Conservation (phyloP, 2,888 invertebrate species). For the Suillia variegata region DNA sequence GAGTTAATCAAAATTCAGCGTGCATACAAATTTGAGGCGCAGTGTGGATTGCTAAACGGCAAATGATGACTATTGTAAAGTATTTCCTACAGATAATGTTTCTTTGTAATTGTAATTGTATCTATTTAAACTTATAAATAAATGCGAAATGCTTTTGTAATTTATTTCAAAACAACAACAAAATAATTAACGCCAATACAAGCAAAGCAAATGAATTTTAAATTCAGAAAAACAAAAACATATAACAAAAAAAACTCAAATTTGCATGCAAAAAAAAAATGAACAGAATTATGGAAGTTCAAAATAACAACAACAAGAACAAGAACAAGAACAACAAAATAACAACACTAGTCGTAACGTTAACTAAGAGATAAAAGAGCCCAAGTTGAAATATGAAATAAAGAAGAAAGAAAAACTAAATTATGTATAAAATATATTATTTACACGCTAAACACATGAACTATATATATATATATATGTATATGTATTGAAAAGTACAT, state of each 20-base stretch:
- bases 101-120: too few species aligned
- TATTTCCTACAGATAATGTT: slow-evolving; percentile 36
- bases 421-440: slow-evolving; percentile 24
- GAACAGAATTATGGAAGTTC: slow-evolving; percentile 25
- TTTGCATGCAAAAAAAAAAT: background rate
- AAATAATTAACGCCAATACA: slow-evolving; percentile 53
- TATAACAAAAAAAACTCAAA: too few species aligned
- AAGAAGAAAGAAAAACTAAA: slow-evolving; percentile 15
- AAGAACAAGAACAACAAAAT: too few species aligned
- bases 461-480: background rate
- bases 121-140: too few species aligned
- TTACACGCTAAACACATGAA: slow-evolving; percentile 19
- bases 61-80: slow-evolving; percentile 51
- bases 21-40: too few species aligned
- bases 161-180: slow-evolving; percentile 46
- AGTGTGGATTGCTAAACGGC: too few species aligned
- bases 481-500: background rate
- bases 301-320: slow-evolving; percentile 22
- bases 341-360: slow-evolving; percentile 55
- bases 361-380: slow-evolving; percentile 45
- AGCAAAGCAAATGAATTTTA: slow-evolving; percentile 26
- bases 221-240: slow-evolving; percentile 19
- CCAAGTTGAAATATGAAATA: background rate
- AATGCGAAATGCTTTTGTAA: slow-evolving; percentile 58
- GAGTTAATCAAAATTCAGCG: slow-evolving; percentile 23